Conservation (phyloP, 1,140 invertebrate species). For the Acyrthosiphon pisum region DNA sequence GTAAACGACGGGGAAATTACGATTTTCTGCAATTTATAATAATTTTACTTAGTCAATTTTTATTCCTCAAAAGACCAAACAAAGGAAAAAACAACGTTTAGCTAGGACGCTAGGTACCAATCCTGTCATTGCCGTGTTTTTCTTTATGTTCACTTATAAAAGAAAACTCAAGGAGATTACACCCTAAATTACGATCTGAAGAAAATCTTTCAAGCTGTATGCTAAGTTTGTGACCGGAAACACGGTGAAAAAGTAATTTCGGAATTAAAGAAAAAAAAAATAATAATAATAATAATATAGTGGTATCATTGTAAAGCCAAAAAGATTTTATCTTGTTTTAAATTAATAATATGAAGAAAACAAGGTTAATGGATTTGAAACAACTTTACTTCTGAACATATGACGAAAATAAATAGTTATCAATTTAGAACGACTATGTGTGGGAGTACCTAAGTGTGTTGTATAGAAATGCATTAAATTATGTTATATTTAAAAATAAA, state of each 20-base stretch:
- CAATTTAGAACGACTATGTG: neutral
- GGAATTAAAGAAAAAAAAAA: neutral
- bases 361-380: neutral
- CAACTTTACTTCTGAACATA: neutral
- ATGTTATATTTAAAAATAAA: neutral
- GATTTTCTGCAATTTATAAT: neutral
- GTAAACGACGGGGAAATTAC: neutral
- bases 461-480: neutral
- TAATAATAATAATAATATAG: constrained; percentile 1
- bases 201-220: neutral
- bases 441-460: neutral
- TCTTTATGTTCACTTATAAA: neutral
- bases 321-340: neutral
- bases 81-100: neutral
- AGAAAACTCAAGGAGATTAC: neutral
- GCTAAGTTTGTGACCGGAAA: constrained; percentile 7
- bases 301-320: neutral
- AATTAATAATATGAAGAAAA: neutral
- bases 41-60: neutral
- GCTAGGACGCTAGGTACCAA: neutral
- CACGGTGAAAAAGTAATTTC: neutral
- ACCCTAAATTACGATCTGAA: neutral
- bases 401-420: neutral
- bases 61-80: neutral
- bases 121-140: neutral